Percentiles rank a stretch among this genome's conserved stretches.
Evolutionary conservation across 2,113 vertebrate species (phyloP).

Genomic region (Onychorhynchus coronatus): DNA sequence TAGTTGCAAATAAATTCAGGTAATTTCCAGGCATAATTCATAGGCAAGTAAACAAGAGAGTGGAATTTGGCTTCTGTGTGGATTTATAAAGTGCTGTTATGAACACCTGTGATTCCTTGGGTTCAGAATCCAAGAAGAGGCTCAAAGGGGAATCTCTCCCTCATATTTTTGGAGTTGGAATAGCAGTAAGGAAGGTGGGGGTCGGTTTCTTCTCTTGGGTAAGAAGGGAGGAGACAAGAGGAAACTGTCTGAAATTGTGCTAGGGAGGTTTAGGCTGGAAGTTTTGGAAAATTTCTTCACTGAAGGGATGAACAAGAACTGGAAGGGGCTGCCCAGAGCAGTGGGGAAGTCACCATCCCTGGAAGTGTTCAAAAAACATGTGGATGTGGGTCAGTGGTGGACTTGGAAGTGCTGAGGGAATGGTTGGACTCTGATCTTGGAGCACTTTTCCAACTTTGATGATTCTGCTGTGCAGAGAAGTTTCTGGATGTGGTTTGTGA

Average conservation of each 20-base stretch:
- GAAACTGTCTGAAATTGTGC: neutral
- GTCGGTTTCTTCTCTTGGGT: neutral
- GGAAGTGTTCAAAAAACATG: accelerated
- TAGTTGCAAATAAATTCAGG: conserved; percentile 3
- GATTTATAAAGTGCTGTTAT: neutral
- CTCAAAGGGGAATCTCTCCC: neutral
- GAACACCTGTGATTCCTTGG: neutral
- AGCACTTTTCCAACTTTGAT: neutral
- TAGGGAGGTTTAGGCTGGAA: neutral
- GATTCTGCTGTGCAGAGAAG: accelerated
- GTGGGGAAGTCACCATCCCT: neutral
- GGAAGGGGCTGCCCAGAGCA: neutral
- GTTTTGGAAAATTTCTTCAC: neutral
- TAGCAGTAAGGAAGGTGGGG: neutral
- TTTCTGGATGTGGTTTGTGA: neutral
- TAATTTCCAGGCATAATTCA: neutral
- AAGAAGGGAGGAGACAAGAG: neutral
- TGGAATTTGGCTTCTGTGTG: neutral
- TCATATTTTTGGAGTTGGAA: neutral
- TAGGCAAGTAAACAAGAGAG: neutral
- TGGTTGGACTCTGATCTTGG: neutral
- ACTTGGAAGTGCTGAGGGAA: neutral
- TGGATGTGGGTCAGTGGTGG: neutral
- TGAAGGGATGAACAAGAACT: neutral
- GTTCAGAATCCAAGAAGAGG: neutral